Evolutionary conservation across 2,113 vertebrate genomes (phyloP).

Genomic region (Tretioscincus oriximinensis): DNA sequence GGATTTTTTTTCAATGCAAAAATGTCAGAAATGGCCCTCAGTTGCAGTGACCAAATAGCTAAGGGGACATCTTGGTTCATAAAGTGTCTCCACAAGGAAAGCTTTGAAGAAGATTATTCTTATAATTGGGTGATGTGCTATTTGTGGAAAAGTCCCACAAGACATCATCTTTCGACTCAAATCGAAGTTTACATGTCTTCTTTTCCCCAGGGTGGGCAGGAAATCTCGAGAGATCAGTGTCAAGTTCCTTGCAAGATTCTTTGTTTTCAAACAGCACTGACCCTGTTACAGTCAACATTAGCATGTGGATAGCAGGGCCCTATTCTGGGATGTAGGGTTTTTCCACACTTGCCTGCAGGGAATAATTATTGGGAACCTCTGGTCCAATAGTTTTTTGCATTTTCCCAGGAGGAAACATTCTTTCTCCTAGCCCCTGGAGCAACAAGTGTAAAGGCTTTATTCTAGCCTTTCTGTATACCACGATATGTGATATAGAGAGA

Average conservation of each 20-base stretch:
- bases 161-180: conserved; percentile 8
- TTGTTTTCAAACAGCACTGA: too few species aligned
- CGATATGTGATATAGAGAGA: too few species aligned
- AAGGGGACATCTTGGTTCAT: neutral
- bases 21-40: neutral
- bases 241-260: neutral
- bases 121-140: conserved; percentile 12
- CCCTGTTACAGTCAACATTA: too few species aligned
- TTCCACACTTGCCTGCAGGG: too few species aligned
- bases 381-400: too few species aligned
- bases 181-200: neutral
- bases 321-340: too few species aligned
- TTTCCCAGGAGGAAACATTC: too few species aligned
- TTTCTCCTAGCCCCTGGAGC: too few species aligned
- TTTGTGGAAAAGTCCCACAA: conserved; percentile 6
- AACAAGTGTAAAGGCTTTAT: too few species aligned
- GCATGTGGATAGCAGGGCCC: too few species aligned
- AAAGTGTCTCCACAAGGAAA: conserved; percentile 11
- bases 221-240: conserved; percentile 15
- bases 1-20: neutral
- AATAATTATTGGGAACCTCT: too few species aligned
- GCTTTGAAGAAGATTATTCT: conserved; percentile 3
- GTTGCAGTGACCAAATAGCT: neutral
- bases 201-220: conserved; percentile 3
- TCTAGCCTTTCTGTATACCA: too few species aligned